Base-by-base conservation (phyloP, 2,797 vertebrate genomes). In the Parauchenoglanis ngamensis region DNA sequence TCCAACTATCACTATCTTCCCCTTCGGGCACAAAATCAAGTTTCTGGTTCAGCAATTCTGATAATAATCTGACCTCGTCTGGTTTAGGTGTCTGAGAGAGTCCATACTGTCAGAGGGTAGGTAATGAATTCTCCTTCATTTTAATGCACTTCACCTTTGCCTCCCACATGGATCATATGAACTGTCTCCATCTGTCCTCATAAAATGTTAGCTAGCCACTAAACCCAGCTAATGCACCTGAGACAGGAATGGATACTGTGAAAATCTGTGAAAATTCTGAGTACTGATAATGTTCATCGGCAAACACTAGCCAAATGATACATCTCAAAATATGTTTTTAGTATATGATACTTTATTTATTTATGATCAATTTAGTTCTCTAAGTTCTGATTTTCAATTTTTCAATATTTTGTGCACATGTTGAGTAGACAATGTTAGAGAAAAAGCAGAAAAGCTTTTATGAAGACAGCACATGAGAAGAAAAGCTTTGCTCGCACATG, bases 1-100 rank as follows among this genome's bases (percentile, higher is more conserved):
- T 96, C 94, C 93, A 94, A 95, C 93, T 94, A 93, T 94, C 95
- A 93, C 94, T 94, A 93, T 94, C 94, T 93, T 93, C 93, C 92
- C 93, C 93, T 93, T 89, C 87, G 89, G 94, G 93, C 92, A 84
- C 91, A 92, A 89, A 89, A 92, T 91, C 89, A 93, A 94, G 93
- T 94, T 95, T 95, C 94, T 94, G 95, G 92, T 95, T 96, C 94
- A 96, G 94, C 94, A 94, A 92, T 93, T 95, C 94, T 94, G 91
- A 95, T 96, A 94, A 96, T 95, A 94, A 95, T 96, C 93, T 95
- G 94, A 95, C 94, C 95, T 95, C 93, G 95, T 94, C 92, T 93
- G 92, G 94, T 95, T 94, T 92, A 88, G 90, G 91, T 77, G 82
- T 80, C 61, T 78, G 76, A 79, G 63, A 82, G 75, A 77, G 75